phyloP scores from a whole-genome alignment of 2,888 invertebrate species.

The Dusona sp. region DNA sequence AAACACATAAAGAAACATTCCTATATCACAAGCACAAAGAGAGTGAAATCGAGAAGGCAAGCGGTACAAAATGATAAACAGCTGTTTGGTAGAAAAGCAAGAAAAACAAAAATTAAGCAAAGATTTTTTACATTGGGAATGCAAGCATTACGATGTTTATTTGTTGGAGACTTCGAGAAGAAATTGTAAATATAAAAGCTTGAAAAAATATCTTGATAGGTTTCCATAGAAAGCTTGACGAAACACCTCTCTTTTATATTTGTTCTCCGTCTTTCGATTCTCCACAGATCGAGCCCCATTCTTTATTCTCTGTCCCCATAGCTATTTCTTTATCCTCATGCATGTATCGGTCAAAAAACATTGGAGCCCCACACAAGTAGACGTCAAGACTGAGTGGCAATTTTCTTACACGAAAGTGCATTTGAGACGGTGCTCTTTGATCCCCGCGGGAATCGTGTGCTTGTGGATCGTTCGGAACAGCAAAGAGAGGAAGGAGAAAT shows the following conservation, averaged over 20 bases:
- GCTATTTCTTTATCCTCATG: background rate
- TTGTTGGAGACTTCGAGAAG: background rate
- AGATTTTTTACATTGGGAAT: background rate
- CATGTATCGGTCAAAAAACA: slow-evolving; percentile 16
- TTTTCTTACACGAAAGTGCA: slow-evolving; percentile 52
- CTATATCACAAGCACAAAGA: background rate
- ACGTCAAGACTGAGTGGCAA: slow-evolving; percentile 53
- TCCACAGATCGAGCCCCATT: slow-evolving; percentile 18
- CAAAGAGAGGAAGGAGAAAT: background rate
- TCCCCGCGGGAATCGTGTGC: slow-evolving; percentile 39
- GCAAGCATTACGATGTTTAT: background rate
- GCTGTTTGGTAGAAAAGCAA: background rate
- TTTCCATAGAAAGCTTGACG: background rate
- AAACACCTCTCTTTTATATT: background rate
- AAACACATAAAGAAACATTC: background rate
- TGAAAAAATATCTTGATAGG: background rate
- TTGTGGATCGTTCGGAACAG: slow-evolving; percentile 24
- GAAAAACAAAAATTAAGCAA: background rate
- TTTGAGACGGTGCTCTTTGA: slow-evolving; percentile 55
- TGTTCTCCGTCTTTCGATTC: slow-evolving; percentile 35
- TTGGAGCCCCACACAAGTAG: background rate
- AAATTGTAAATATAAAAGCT: background rate
- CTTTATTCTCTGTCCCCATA: background rate
- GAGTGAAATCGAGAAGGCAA: background rate
- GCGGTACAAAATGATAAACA: background rate